Evolutionary conservation across 1,140 invertebrate genomes (phyloP).

Genomic region (Heliconius hermathena): DNA sequence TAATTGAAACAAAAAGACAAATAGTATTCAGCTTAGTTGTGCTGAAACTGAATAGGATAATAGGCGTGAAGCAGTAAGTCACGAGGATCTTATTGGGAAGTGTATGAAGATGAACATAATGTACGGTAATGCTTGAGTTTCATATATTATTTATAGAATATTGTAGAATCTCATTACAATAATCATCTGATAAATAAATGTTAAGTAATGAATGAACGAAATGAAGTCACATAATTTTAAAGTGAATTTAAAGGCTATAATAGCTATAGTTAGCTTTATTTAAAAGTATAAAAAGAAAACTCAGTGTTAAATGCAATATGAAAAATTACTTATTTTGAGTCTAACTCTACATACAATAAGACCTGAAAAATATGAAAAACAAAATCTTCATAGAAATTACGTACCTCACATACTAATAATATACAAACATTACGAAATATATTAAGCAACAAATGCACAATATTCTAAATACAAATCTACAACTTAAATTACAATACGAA

Average conservation of each 20-base stretch:
- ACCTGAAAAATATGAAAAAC: too few relatives aligned
- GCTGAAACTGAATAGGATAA: neutral
- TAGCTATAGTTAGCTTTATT: too few relatives aligned
- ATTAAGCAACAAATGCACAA: neutral
- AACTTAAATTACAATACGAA: slow-evolving; percentile 17
- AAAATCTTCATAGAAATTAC: neutral
- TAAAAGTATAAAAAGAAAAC: too few relatives aligned
- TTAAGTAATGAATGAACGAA: too few relatives aligned
- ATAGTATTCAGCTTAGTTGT: neutral
- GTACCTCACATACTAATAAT: neutral
- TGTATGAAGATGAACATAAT: neutral
- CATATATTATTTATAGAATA: neutral
- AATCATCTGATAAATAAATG: neutral
- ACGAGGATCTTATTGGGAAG: neutral
- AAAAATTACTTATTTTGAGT: too few relatives aligned
- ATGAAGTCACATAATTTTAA: too few relatives aligned
- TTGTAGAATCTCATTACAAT: neutral
- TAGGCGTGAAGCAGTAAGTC: neutral
- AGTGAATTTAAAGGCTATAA: too few relatives aligned
- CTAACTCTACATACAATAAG: too few relatives aligned
- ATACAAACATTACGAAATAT: neutral
- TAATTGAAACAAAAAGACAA: neutral
- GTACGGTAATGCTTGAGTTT: neutral
- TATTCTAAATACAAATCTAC: slow-evolving; percentile 11
- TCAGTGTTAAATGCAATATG: too few relatives aligned